These are phyloP conservation scores for Spilosoma lubricipeda DNA, from an alignment of 2,888 invertebrate species.

Conservation along the genomic window DNA sequence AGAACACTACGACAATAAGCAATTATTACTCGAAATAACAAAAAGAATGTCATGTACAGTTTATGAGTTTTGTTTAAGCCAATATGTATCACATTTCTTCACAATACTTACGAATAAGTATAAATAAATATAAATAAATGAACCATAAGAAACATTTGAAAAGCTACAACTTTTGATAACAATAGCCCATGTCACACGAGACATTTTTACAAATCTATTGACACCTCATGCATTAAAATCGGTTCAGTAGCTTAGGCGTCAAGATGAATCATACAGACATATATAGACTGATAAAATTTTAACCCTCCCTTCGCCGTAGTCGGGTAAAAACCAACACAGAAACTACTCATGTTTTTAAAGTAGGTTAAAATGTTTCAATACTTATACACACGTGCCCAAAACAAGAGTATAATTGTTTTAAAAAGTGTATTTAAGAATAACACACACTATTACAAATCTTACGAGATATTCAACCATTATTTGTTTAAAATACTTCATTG, in stretches of 20 bases:
- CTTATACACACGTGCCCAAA: not conserved
- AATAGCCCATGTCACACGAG: no score
- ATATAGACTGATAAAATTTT: no score
- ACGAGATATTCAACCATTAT: constrained; percentile 22
- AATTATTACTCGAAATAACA: no score
- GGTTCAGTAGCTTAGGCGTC: no score
- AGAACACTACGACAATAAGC: no score
- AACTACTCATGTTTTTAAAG: not conserved
- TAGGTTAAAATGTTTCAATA: not conserved
- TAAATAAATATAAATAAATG: not conserved
- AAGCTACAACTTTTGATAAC: not conserved
- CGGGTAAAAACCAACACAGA: no score
- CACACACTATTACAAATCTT: not conserved
- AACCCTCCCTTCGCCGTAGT: no score
- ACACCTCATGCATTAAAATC: no score
- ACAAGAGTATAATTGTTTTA: not conserved
- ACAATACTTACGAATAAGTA: not conserved
- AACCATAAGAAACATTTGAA: not conserved
- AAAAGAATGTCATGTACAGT: not conserved
- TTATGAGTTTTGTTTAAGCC: not conserved
- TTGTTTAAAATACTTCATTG: constrained; percentile 28
- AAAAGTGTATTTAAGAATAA: constrained; percentile 2
- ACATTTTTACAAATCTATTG: no score
- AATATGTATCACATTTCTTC: not conserved
- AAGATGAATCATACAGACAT: no score